Evolutionary conservation across 2,888 invertebrate genomes (phyloP).

Genomic region (Antheraea yamamai): DNA sequence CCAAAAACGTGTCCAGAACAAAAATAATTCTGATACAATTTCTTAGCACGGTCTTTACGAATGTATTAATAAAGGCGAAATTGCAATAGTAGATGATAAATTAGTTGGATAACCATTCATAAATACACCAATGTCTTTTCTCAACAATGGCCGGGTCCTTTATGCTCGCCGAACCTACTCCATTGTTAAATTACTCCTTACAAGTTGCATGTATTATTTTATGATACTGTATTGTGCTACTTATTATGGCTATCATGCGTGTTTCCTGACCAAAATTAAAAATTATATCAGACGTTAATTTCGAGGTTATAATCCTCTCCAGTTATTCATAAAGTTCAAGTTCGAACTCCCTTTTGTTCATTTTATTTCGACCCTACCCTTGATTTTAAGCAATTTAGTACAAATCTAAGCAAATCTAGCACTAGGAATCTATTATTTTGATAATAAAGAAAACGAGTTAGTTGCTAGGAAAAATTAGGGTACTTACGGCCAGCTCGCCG

Average conservation of each 20-base stretch:
- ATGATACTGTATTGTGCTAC: conserved; percentile 34
- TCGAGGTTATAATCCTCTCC: not conserved
- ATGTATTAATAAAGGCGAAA: not conserved
- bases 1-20: no score
- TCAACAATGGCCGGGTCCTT: conserved; percentile 32
- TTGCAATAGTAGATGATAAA: not conserved
- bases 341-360: no score
- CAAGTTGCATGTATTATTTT: conserved; percentile 37
- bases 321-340: not conserved
- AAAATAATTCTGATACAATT: no score
- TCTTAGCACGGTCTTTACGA: not conserved
- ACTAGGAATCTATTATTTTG: not conserved
- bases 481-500: no score
- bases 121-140: not conserved
- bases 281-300: not conserved
- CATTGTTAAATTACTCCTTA: conserved; percentile 30
- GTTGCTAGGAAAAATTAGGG: not conserved
- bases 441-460: not conserved
- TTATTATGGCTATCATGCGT: conserved; percentile 27
- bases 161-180: conserved; percentile 36
- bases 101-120: not conserved
- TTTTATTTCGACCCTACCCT: not conserved
- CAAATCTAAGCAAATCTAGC: not conserved
- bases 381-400: not conserved
- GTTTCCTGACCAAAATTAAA: conserved; percentile 16